phyloP scores from a whole-genome alignment of 2,113 vertebrate species.

The Proteles cristata region DNA sequence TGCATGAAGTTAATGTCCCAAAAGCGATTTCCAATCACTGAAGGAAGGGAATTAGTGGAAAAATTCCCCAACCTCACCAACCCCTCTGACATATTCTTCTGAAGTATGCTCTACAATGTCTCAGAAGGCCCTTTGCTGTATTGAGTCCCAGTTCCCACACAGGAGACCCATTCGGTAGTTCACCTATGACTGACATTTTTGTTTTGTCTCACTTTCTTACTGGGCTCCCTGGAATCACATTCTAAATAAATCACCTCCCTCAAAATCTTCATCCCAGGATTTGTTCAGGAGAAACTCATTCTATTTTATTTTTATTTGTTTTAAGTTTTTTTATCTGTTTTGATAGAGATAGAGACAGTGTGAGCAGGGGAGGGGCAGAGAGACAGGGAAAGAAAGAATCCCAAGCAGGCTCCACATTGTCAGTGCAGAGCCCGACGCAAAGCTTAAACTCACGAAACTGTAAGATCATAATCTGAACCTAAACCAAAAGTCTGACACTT shows the following conservation, averaged over 20 bases:
- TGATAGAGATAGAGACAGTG: too few species aligned
- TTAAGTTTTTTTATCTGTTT: too few species aligned
- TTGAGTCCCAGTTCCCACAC: neutral
- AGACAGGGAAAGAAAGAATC: too few species aligned
- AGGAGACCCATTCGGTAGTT: neutral
- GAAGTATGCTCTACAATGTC: neutral
- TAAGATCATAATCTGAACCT: too few species aligned
- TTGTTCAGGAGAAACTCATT: neutral
- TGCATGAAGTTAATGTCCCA: neutral
- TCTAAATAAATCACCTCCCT: neutral
- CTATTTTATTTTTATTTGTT: neutral
- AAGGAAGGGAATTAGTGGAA: neutral
- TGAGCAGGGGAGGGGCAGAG: too few species aligned
- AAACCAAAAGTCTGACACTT: too few species aligned
- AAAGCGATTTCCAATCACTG: neutral
- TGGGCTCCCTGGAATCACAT: neutral
- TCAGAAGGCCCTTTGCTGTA: neutral
- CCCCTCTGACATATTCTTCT: neutral
- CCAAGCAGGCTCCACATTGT: too few species aligned
- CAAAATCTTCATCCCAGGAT: neutral
- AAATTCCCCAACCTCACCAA: neutral
- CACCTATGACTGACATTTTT: neutral
- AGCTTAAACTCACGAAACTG: too few species aligned
- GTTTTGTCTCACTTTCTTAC: neutral
- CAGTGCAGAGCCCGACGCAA: too few species aligned